Evolutionary conservation across 2,888 invertebrate genomes (phyloP).

Genomic region (Hermaeophaga mercurialis): DNA sequence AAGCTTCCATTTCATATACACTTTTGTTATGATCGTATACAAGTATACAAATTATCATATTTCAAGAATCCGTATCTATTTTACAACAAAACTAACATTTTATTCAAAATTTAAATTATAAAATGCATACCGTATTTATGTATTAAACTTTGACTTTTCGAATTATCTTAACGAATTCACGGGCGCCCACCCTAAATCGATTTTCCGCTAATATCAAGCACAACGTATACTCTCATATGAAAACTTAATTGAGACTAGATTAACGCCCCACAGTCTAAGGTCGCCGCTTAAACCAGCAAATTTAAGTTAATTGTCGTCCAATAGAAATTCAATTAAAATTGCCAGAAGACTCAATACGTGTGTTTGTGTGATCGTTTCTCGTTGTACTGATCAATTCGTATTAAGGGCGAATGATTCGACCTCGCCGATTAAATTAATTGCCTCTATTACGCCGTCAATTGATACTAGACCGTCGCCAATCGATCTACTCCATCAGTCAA

Average conservation of each 20-base stretch:
- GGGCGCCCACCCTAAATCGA: not conserved
- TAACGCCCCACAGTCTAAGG: slow-evolving; percentile 6
- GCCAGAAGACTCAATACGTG: not conserved
- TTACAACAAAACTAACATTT: too few species aligned
- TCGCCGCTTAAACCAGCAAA: not conserved
- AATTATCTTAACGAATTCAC: not conserved
- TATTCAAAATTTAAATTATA: too few species aligned
- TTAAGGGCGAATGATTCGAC: slow-evolving; percentile 15
- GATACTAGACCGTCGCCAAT: slow-evolving; percentile 12
- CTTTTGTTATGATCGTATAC: too few species aligned
- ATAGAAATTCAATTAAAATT: slow-evolving; percentile 5
- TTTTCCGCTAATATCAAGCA: slow-evolving; percentile 2
- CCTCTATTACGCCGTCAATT: slow-evolving; percentile 11
- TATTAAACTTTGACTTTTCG: not conserved
- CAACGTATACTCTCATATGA: not conserved
- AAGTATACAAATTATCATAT: too few species aligned
- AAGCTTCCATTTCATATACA: too few species aligned
- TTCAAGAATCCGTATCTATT: too few species aligned
- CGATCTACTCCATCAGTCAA: not conserved
- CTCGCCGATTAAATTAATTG: slow-evolving; percentile 20
- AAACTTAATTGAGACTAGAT: slow-evolving; percentile 11
- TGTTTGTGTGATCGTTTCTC: not conserved
- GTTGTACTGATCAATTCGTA: not conserved
- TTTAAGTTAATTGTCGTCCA: slow-evolving; percentile 6
- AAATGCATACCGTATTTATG: too few species aligned